These are phyloP conservation scores for Strongylocentrotus purpuratus DNA, from an alignment of 35 echinoderm and acorn worm genomes.

Conservation along the genomic window DNA sequence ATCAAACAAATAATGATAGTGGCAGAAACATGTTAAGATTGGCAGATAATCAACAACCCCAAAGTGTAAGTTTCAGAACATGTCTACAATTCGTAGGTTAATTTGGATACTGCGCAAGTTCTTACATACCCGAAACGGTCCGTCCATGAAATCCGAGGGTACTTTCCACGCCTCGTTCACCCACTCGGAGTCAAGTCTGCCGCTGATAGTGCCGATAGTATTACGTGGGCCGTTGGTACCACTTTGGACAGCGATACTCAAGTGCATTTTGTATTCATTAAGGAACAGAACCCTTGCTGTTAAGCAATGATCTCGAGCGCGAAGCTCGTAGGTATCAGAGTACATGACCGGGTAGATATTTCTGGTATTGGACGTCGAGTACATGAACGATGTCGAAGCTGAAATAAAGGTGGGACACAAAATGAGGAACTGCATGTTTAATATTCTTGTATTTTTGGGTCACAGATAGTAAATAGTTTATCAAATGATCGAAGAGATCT, in stretches of 20 bases:
- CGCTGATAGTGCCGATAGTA: background rate
- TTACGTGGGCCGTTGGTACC: background rate
- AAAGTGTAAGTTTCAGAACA: no score
- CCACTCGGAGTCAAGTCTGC: background rate
- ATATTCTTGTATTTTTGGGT: no score
- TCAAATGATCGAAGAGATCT: no score
- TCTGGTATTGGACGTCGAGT: background rate
- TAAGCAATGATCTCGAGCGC: background rate
- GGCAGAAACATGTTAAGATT: no score
- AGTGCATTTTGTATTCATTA: background rate
- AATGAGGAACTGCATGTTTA: no score
- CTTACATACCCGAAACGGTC: background rate
- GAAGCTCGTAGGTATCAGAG: constrained; percentile 1
- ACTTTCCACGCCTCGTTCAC: background rate
- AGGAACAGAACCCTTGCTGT: background rate
- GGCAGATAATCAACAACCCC: no score
- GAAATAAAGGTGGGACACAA: background rate
- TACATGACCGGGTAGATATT: background rate
- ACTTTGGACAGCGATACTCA: background rate
- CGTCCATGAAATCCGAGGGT: background rate
- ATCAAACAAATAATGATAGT: no score
- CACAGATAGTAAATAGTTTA: no score
- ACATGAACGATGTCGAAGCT: constrained; percentile 38
- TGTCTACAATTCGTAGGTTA: no score
- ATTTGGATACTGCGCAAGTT: no score